Evolutionary conservation across 2,888 invertebrate species (phyloP).

Genomic region (Sthenelais limicola): DNA sequence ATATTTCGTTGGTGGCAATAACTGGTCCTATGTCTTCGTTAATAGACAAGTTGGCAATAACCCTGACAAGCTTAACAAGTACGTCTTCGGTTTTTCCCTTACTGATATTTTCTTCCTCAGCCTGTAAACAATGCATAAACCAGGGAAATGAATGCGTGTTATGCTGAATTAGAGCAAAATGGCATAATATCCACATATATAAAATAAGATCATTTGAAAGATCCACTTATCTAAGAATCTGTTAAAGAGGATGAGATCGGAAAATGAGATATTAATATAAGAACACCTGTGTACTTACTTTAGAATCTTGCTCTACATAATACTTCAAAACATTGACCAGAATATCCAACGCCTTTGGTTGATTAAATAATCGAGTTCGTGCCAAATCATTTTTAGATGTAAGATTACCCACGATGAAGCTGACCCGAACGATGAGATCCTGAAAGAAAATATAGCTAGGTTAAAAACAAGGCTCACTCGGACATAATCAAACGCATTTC

Average conservation of each 20-base stretch:
- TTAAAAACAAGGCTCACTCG: too few relatives aligned
- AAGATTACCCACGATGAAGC: constrained; percentile 89
- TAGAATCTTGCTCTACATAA: constrained; percentile 62
- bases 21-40: constrained; percentile 83
- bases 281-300: constrained; percentile 53
- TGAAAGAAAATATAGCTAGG: constrained; percentile 51
- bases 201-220: too few relatives aligned
- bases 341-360: constrained; percentile 63
- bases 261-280: not conserved
- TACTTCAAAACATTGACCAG: constrained; percentile 65
- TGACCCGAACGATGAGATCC: constrained; percentile 83
- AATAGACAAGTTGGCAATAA: constrained; percentile 89
- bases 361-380: constrained; percentile 72
- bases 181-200: not conserved
- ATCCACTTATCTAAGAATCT: too few relatives aligned
- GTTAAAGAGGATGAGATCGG: not conserved
- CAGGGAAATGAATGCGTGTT: not conserved
- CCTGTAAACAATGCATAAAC: not conserved
- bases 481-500: too few relatives aligned
- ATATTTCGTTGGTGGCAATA: constrained; percentile 74
- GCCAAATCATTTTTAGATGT: constrained; percentile 84
- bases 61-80: constrained; percentile 77
- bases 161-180: not conserved
- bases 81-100: constrained; percentile 73
- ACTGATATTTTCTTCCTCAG: not conserved